Conservation (phyloP, 1,140 invertebrate genomes). For the Aphelenchoides besseyi region DNA sequence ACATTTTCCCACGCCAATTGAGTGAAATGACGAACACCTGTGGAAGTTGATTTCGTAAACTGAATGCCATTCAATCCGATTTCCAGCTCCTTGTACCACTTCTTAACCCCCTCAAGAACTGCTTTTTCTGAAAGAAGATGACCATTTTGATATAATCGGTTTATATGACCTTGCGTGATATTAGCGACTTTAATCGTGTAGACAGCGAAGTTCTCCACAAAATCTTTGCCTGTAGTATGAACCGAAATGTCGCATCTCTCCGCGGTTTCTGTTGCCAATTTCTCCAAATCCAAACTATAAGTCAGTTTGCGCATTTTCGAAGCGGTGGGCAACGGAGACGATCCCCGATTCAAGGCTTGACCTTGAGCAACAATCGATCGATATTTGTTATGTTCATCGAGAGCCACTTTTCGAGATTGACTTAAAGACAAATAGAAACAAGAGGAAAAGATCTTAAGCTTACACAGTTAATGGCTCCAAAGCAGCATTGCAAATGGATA, state of each 20-base stretch:
- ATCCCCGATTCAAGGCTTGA: neutral
- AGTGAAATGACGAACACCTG: neutral
- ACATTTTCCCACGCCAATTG: neutral
- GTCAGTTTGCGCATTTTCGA: conserved; percentile 6
- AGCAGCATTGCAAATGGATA: neutral
- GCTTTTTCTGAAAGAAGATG: neutral
- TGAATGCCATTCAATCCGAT: conserved; percentile 2
- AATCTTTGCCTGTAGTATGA: neutral
- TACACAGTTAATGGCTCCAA: neutral
- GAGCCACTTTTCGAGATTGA: neutral
- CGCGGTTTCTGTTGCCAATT: neutral
- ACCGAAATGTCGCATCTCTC: neutral
- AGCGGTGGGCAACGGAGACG: neutral
- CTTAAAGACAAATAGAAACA: neutral
- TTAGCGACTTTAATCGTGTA: conserved; percentile 5
- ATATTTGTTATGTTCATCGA: conserved; percentile 9
- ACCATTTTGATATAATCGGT: neutral
- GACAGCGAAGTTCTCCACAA: conserved; percentile 4
- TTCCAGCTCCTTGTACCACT: conserved; percentile 8
- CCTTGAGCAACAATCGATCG: conserved; percentile 6
- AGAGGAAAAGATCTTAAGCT: neutral
- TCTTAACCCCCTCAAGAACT: neutral
- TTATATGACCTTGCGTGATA: neutral
- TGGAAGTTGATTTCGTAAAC: neutral
- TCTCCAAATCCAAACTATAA: neutral